Evolutionary conservation across 1,140 invertebrate species (phyloP).

Genomic region (Acromyrmex charruanus): DNA sequence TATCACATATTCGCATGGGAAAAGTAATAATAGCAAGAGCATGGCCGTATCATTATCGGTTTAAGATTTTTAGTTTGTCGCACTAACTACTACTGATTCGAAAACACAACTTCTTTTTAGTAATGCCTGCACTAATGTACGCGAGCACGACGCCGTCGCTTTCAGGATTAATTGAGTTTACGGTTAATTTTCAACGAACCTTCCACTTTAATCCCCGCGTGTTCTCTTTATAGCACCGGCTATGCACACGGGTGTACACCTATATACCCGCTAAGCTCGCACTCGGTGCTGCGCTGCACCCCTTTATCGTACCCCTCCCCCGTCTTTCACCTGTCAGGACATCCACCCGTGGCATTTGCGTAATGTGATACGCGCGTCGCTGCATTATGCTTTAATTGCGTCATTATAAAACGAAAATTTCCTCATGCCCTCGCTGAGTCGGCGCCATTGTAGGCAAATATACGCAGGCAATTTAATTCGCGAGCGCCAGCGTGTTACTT

Average conservation of each 20-base stretch:
- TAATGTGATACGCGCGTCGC: conserved; percentile 66
- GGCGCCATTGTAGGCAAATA: neutral
- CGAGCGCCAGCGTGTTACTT: neutral
- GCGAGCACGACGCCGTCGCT: conserved; percentile 54
- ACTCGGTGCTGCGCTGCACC: conserved; percentile 27
- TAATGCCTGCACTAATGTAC: conserved; percentile 64
- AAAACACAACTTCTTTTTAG: conserved; percentile 62
- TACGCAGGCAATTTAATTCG: conserved; percentile 39
- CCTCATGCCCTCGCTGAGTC: neutral
- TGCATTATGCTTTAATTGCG: conserved; percentile 72
- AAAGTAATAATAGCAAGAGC: neutral
- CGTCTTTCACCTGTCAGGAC: conserved; percentile 35
- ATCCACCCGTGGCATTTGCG: conserved; percentile 42
- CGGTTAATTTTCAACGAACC: conserved; percentile 73
- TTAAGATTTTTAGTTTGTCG: conserved; percentile 10
- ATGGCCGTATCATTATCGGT: neutral
- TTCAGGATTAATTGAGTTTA: conserved; percentile 73
- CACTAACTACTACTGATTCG: conserved; percentile 19
- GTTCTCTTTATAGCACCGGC: conserved; percentile 42
- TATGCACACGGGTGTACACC: neutral
- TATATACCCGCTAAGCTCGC: conserved; percentile 48
- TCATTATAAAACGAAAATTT: conserved; percentile 74
- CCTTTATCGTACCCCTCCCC: conserved; percentile 27
- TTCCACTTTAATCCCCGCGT: conserved; percentile 67
- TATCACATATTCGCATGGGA: neutral